A percentile compares a stretch with the other conserved stretches of the same genome.
These are phyloP conservation scores for Aromia moschata DNA, from an alignment of 2,888 invertebrate species.

Conservation along the genomic window DNA sequence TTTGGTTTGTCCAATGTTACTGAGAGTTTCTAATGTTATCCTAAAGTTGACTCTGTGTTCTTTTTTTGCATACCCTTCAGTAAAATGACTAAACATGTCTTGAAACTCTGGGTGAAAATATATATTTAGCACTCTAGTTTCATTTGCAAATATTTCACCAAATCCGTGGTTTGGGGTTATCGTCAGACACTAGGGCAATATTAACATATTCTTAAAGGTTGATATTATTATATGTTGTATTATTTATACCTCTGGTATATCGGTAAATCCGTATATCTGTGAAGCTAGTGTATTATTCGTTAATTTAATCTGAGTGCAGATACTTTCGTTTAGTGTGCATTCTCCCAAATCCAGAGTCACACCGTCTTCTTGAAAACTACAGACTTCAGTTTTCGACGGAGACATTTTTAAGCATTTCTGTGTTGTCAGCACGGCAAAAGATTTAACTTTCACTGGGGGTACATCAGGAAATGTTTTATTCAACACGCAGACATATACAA, in stretches of 20 bases:
- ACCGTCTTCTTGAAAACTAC: constrained; percentile 28
- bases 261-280: constrained; percentile 43
- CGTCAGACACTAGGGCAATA: constrained; percentile 33
- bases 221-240: neutral
- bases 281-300: constrained; percentile 35
- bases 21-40: constrained; percentile 34
- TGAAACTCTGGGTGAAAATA: constrained; percentile 39
- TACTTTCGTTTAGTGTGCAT: constrained; percentile 42
- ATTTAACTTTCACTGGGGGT: constrained; percentile 37
- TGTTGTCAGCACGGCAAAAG: constrained; percentile 40
- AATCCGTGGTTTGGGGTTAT: constrained; percentile 44
- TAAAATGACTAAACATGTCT: constrained; percentile 37
- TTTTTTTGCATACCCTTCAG: constrained; percentile 24
- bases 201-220: no score
- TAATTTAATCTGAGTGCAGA: constrained; percentile 37
- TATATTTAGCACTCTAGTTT: constrained; percentile 32
- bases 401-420: constrained; percentile 33
- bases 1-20: constrained; percentile 32
- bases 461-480: constrained; percentile 37
- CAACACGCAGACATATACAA: constrained; percentile 33
- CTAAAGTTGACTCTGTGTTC: constrained; percentile 30
- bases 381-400: constrained; percentile 8
- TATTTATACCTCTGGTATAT: constrained; percentile 42
- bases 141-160: constrained; percentile 36
- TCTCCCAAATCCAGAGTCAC: constrained; percentile 40